Evolutionary conservation across 2,113 vertebrate genomes (phyloP).

Genomic region (Phrynosoma platyrhinos): DNA sequence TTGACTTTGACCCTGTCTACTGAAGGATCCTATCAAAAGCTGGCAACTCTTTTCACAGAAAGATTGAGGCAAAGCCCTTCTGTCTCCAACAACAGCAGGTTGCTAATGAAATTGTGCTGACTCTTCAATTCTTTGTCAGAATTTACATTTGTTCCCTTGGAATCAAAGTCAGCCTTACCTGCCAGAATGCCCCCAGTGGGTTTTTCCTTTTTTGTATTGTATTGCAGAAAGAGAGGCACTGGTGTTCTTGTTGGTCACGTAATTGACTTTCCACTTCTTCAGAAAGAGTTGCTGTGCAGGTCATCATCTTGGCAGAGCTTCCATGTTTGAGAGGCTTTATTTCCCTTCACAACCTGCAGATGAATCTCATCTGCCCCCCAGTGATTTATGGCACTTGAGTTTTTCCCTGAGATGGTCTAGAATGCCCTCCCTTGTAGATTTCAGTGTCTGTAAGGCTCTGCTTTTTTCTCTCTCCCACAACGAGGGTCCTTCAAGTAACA

Average conservation of each 20-base stretch:
- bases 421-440: conserved; percentile 46
- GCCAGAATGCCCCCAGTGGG: not conserved
- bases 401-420: not conserved
- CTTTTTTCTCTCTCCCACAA: not conserved
- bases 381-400: conserved; percentile 40
- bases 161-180: not conserved
- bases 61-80: not conserved
- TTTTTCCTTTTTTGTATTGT: not conserved
- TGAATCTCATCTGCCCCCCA: conserved; percentile 40
- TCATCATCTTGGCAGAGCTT: not conserved
- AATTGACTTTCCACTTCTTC: not conserved
- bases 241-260: not conserved
- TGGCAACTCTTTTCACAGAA: not conserved
- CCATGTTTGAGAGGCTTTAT: not conserved
- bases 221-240: not conserved
- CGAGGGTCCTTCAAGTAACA: conserved; percentile 40
- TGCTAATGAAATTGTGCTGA: not conserved
- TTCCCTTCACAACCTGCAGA: conserved; percentile 28
- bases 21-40: not conserved
- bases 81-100: too few species aligned
- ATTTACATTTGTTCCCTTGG: conserved; percentile 10
- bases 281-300: conserved; percentile 22
- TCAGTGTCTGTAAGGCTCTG: conserved; percentile 30
- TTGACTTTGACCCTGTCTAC: not conserved
- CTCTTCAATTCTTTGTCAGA: conserved; percentile 14